These are phyloP conservation scores for Siphamia tubifer DNA, from an alignment of 2,113 vertebrate species.

Conservation along the genomic window DNA sequence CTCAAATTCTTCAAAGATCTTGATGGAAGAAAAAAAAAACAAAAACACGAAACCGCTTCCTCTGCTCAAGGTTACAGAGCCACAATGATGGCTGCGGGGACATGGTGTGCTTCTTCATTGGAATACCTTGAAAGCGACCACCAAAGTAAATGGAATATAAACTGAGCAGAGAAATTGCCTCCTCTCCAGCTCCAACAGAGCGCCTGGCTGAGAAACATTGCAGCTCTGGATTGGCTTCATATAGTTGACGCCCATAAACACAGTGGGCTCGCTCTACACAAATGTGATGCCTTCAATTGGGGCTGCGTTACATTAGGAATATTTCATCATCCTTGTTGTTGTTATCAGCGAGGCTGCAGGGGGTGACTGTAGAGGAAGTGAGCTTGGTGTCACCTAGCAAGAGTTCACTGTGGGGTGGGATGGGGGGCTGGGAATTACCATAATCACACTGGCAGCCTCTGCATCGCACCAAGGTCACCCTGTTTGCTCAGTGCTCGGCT, in stretches of 20 bases:
- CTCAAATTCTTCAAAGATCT: constrained; percentile 21
- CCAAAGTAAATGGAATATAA: constrained; percentile 10
- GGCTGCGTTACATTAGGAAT: constrained; percentile 24
- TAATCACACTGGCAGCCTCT: constrained; percentile 59
- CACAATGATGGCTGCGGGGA: background rate
- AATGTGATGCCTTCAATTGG: constrained; percentile 12
- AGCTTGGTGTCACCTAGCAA: constrained; percentile 45
- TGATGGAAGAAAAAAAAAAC: too few species aligned
- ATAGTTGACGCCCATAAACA: background rate
- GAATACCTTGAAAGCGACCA: constrained; percentile 28
- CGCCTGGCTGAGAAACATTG: background rate
- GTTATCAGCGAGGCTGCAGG: constrained; percentile 19
- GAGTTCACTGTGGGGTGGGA: constrained; percentile 36
- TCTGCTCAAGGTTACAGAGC: constrained; percentile 30
- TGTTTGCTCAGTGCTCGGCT: constrained; percentile 30
- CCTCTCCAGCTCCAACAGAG: constrained; percentile 1
- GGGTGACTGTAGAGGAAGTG: constrained; percentile 32
- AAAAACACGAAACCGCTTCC: constrained; percentile 29
- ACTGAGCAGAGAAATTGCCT: background rate
- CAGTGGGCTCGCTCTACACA: background rate
- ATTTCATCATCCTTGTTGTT: constrained; percentile 6
- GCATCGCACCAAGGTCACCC: constrained; percentile 70
- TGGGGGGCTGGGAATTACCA: constrained; percentile 47
- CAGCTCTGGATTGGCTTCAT: background rate
- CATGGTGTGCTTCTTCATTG: background rate